Conservation (phyloP, 2,888 invertebrate species). For the Desoria tigrina region DNA sequence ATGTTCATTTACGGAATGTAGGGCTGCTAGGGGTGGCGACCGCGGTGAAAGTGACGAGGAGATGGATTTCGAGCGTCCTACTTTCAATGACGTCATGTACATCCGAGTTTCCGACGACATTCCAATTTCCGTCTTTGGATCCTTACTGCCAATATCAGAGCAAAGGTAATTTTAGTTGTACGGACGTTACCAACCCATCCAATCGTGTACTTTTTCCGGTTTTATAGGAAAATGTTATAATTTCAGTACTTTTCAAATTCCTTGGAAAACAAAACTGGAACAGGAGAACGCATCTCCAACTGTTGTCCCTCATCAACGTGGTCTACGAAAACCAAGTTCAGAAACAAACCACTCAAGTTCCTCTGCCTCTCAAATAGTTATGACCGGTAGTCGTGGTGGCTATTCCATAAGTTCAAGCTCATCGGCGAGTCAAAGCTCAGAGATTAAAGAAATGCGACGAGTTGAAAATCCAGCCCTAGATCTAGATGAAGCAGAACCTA, state of each 20-base stretch:
- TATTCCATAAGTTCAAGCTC: too few species aligned
- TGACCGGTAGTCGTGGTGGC: too few species aligned
- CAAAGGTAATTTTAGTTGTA: too few species aligned
- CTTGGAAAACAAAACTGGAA: constrained; percentile 25
- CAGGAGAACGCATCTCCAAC: constrained; percentile 4
- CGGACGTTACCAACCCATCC: too few species aligned
- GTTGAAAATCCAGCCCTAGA: too few species aligned
- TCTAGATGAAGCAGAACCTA: too few species aligned
- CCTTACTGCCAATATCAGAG: constrained; percentile 42
- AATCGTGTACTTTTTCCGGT: neutral
- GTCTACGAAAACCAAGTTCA: neutral
- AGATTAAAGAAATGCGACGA: too few species aligned
- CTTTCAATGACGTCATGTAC: constrained; percentile 37
- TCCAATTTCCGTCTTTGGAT: constrained; percentile 46
- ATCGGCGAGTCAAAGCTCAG: too few species aligned
- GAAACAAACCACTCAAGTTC: too few species aligned
- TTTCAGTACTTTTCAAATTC: constrained; percentile 23
- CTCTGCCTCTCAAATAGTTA: constrained; percentile 2
- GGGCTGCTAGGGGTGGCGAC: neutral
- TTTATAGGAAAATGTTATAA: too few species aligned
- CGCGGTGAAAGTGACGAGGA: constrained; percentile 27
- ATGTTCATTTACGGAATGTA: too few species aligned
- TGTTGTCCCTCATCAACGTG: constrained; percentile 10
- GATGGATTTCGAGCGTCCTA: constrained; percentile 35
- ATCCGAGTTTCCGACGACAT: constrained; percentile 39